Base-by-base conservation (phyloP, 1,140 invertebrate genomes). In the Magallana gigas region DNA sequence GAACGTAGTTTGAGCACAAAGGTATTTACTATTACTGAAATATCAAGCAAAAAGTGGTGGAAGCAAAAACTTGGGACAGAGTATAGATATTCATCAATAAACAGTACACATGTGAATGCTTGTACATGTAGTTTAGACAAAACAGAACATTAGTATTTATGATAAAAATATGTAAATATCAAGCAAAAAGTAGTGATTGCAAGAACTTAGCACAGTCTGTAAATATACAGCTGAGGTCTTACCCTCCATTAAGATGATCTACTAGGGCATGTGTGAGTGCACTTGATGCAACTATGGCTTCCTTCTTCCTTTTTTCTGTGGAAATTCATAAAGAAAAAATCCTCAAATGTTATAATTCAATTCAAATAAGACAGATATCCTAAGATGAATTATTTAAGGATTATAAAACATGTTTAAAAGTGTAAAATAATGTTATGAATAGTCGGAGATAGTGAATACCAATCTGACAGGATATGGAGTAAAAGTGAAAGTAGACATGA, bases 161-260 rank as follows among this genome's bases (percentile, higher is more conserved):
- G 36, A 48, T 23, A 23, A 23, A 23, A 23, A 23, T 23, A 48
- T 48, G 2, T 2, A 48, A 4, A 48, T 48, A 48, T 48, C 36
- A 48, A 48, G 36, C 36, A 48, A 48, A 48, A 2, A 48, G 36
- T 48, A 48, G 36, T 48, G 36, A 48, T 48, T 4, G 36, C 36
- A 48, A 48, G 36, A 48, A 48, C 36, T 48, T 48, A 3, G 60
- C 7, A 64, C 60, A 64, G 18, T 64, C 4, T n/a, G 11, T 16
- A 18, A 2, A 5, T 48, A 64, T 16, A 64, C 7, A 64, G 60
- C 14, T 81, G 76, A 12, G 84, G 94, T 48, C 94, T 96, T 96
- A 99, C 98, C 98, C 98, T 93, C 99, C 97, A 96, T 99, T 99
- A 18, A 99, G 95, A 95, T 99, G 98, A 95, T 99, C 98, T 0